Conservation (phyloP, 1,140 invertebrate species). For the Zaprionus inermis region DNA sequence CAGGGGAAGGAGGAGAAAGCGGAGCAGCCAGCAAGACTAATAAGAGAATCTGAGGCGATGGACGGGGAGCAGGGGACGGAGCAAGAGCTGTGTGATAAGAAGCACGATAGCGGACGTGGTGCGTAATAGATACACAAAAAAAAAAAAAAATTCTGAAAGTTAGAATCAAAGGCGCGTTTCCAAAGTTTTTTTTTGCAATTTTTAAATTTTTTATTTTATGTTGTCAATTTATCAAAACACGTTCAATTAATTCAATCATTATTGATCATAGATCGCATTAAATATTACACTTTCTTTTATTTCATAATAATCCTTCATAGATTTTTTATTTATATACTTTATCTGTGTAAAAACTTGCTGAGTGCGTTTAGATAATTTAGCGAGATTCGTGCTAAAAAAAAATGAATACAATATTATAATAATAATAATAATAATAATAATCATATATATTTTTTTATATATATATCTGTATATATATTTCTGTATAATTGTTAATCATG, state of each 20-base stretch:
- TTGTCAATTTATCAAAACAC: constrained; percentile 22
- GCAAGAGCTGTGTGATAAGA: not conserved
- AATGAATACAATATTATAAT: constrained; percentile 47
- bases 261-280: constrained; percentile 15
- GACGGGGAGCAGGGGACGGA: not conserved
- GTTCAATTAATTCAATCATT: constrained; percentile 4
- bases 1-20: not conserved
- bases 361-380: constrained; percentile 51
- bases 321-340: constrained; percentile 18
- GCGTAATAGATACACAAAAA: not conserved
- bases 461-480: not conserved
- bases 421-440: constrained; percentile 29
- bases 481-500: constrained; percentile 61
- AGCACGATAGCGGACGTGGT: not conserved
- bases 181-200: constrained; percentile 8
- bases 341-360: constrained; percentile 48
- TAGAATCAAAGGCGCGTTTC: too few species aligned
- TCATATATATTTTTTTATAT: constrained; percentile 7
- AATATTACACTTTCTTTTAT: constrained; percentile 19
- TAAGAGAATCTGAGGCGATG: not conserved
- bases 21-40: not conserved
- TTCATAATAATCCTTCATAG: constrained; percentile 23
- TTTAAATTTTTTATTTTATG: constrained; percentile 29
- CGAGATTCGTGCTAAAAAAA: constrained; percentile 75
- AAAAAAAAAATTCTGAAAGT: not conserved